phyloP scores from a whole-genome alignment of 2,797 vertebrate genomes.

The Pogonophryne albipinna region DNA sequence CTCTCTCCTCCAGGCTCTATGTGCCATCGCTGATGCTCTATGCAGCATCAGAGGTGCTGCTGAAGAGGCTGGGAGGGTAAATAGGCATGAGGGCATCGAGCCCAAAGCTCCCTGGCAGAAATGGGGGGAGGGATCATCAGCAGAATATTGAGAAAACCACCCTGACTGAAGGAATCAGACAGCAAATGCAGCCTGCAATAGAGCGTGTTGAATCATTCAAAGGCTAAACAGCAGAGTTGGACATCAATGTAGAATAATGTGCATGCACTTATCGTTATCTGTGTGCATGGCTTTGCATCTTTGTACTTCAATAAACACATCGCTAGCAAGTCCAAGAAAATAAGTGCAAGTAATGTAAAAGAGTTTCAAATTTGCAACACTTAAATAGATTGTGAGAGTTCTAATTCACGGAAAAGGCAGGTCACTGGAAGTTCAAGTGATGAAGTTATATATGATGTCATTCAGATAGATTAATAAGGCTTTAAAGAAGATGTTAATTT shows the following conservation, averaged over 20 bases:
- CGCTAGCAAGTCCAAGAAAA: slow-evolving; percentile 18
- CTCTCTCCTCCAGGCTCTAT: slow-evolving; percentile 56
- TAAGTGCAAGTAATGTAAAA: slow-evolving; percentile 25
- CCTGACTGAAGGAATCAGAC: slow-evolving; percentile 66
- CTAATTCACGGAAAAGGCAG: slow-evolving; percentile 18
- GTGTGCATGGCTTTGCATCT: slow-evolving; percentile 42
- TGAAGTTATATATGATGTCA: slow-evolving; percentile 2
- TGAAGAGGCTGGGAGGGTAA: slow-evolving; percentile 72
- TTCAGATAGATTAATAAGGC: slow-evolving; percentile 6
- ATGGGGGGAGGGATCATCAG: slow-evolving; percentile 36
- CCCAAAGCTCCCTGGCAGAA: slow-evolving; percentile 46
- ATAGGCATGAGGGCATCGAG: slow-evolving; percentile 67
- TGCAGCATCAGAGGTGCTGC: slow-evolving; percentile 59
- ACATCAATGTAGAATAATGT: slow-evolving; percentile 33
- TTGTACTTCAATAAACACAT: slow-evolving; percentile 30
- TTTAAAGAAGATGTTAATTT: slow-evolving; percentile 23
- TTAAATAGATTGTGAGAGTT: slow-evolving; percentile 28
- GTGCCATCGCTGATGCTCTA: slow-evolving; percentile 54
- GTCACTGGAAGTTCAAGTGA: slow-evolving; percentile 16
- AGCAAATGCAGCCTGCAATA: slow-evolving; percentile 70
- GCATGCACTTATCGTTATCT: slow-evolving; percentile 14
- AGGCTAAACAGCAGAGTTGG: slow-evolving; percentile 52
- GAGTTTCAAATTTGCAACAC: slow-evolving; percentile 10
- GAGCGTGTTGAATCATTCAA: slow-evolving; percentile 71
- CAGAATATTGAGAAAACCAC: slow-evolving; percentile 64